Percentiles rank a stretch among this genome's conserved stretches.
phyloP scores from a whole-genome alignment of 2,797 vertebrate species.

The Ispidina lecontei region DNA sequence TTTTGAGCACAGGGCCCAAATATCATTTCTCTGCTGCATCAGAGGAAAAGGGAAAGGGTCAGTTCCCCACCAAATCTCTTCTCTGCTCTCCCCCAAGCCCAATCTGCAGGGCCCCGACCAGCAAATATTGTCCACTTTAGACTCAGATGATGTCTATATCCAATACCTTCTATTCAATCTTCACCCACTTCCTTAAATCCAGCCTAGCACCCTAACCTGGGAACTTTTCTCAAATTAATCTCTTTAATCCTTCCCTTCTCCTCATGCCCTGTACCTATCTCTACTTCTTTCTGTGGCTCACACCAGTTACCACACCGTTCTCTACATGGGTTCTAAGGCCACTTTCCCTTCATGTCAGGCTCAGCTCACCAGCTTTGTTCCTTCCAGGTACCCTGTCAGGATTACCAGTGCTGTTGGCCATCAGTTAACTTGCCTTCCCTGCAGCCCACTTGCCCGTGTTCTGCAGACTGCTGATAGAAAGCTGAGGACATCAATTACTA shows the following conservation, averaged over 20 bases:
- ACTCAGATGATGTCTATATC: not conserved
- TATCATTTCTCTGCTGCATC: not conserved
- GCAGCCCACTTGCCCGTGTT: not conserved
- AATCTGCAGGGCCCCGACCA: not conserved
- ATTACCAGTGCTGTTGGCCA: not conserved
- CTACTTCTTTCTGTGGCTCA: not conserved
- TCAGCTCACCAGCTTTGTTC: not conserved
- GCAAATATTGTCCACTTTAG: accelerated
- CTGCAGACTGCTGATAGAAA: not conserved
- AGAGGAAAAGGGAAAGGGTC: not conserved
- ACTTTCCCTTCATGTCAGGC: not conserved
- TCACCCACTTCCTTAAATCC: not conserved
- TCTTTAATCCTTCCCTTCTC: not conserved
- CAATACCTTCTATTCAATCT: not conserved
- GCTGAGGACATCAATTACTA: not conserved
- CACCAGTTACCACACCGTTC: not conserved
- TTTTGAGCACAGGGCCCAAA: not conserved
- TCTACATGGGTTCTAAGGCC: not conserved
- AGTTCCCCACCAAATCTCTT: not conserved
- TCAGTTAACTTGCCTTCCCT: not conserved
- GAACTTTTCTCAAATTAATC: not conserved
- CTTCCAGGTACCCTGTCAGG: not conserved
- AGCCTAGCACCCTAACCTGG: not conserved
- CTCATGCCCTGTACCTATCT: not conserved
- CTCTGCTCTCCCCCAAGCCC: not conserved